Percentiles rank a stretch among this genome's conserved stretches.
Evolutionary conservation across 2,113 vertebrate genomes (phyloP).

Genomic region (Larimichthys crocea): DNA sequence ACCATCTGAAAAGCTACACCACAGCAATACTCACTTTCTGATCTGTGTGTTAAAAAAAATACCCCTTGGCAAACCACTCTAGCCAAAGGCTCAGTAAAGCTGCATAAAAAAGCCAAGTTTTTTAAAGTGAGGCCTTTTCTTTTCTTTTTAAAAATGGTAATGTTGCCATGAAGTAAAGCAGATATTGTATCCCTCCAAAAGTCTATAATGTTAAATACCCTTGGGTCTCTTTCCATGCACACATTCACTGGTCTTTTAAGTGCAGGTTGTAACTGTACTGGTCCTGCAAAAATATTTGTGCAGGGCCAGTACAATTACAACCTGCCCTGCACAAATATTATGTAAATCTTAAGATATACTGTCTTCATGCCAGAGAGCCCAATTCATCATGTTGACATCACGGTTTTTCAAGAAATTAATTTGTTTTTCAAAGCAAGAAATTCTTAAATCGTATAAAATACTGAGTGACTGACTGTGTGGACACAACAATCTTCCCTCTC

Average conservation of each 20-base stretch:
- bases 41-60: slow-evolving; percentile 25
- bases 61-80: background rate
- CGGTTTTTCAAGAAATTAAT: slow-evolving; percentile 25
- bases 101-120: slow-evolving; percentile 15
- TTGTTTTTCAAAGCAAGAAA: slow-evolving; percentile 34
- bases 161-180: slow-evolving; percentile 53
- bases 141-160: background rate
- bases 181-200: slow-evolving; percentile 19
- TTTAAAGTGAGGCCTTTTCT: slow-evolving; percentile 20
- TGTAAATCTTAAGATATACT: slow-evolving; percentile 8
- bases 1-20: background rate
- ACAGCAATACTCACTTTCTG: slow-evolving; percentile 20
- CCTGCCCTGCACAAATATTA: too few species aligned
- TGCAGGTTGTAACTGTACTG: slow-evolving; percentile 22
- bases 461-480: slow-evolving; percentile 49
- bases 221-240: slow-evolving; percentile 42
- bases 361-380: slow-evolving; percentile 26
- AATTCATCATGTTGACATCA: slow-evolving; percentile 28
- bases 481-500: slow-evolving; percentile 70
- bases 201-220: slow-evolving; percentile 33
- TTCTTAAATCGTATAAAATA: slow-evolving; percentile 50
- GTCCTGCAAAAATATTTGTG: background rate
- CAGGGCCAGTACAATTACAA: too few species aligned
- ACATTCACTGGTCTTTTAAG: slow-evolving; percentile 34
- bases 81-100: background rate